Percentiles rank a stretch among this genome's conserved stretches.
Evolutionary conservation across 1,140 invertebrate genomes (phyloP).

Genomic region (Pseudomyrmex dendroicus): DNA sequence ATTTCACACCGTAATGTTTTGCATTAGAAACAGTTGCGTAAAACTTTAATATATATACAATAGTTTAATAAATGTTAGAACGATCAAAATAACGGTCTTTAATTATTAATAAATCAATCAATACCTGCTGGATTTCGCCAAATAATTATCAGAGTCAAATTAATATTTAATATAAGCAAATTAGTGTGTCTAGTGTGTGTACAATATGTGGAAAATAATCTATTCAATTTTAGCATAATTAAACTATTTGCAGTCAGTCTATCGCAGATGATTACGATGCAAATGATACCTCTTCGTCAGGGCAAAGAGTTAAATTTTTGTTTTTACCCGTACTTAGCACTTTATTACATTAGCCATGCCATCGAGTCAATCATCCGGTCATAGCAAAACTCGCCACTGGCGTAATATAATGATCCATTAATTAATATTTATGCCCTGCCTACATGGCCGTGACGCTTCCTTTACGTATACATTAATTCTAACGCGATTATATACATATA

Average conservation of each 20-base stretch:
- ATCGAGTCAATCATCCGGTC: constrained; percentile 57
- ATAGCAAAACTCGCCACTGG: constrained; percentile 56
- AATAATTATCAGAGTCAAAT: no score
- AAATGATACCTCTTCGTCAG: constrained; percentile 11
- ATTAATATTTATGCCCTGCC: constrained; percentile 77
- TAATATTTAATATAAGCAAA: no score
- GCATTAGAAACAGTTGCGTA: no score
- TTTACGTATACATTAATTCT: constrained; percentile 66
- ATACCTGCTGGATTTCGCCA: no score
- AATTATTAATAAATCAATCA: no score
- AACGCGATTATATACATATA: not conserved
- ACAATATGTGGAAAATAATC: no score
- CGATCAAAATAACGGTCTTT: no score
- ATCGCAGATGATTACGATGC: not conserved
- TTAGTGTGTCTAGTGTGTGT: no score
- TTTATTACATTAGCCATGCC: constrained; percentile 20
- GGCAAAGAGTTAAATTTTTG: not conserved
- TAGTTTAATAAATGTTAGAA: no score
- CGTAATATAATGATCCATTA: constrained; percentile 72
- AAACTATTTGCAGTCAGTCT: not conserved
- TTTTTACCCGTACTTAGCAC: constrained; percentile 5
- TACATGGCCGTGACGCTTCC: constrained; percentile 74
- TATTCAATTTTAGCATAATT: no score
- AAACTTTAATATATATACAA: no score
- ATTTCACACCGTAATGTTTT: no score